Conservation (phyloP, 2,888 invertebrate genomes). For the Slavum lentiscoides region DNA sequence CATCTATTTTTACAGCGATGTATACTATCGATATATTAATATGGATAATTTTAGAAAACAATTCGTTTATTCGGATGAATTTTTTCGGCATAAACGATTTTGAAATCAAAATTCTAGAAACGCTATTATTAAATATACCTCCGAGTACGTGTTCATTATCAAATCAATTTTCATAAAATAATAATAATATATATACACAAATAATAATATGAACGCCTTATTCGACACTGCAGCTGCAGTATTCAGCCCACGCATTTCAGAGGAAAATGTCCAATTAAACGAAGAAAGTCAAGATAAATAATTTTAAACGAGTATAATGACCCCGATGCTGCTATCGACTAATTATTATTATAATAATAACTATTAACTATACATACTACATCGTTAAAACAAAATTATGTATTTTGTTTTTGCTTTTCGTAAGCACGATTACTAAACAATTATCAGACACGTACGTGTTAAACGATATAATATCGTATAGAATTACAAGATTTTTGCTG, state of each 20-base stretch:
- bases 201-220: neutral
- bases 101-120: neutral
- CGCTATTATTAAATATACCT: neutral
- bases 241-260: neutral
- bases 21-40: too few relatives aligned
- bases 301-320: neutral
- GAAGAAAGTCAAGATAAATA: neutral
- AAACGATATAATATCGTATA: neutral
- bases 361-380: neutral
- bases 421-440: neutral
- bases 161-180: neutral
- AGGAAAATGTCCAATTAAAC: neutral
- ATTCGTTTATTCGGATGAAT: neutral
- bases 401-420: neutral
- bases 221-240: neutral
- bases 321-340: neutral
- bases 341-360: neutral
- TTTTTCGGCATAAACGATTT: conserved; percentile 3
- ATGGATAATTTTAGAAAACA: neutral
- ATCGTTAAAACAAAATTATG: neutral
- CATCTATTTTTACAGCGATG: too few relatives aligned
- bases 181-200: neutral
- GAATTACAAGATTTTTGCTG: too few relatives aligned
- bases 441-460: neutral
- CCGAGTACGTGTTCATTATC: neutral